Conservation (phyloP, 64 coral and sea anemone genomes). For the Montipora efflorescens region DNA sequence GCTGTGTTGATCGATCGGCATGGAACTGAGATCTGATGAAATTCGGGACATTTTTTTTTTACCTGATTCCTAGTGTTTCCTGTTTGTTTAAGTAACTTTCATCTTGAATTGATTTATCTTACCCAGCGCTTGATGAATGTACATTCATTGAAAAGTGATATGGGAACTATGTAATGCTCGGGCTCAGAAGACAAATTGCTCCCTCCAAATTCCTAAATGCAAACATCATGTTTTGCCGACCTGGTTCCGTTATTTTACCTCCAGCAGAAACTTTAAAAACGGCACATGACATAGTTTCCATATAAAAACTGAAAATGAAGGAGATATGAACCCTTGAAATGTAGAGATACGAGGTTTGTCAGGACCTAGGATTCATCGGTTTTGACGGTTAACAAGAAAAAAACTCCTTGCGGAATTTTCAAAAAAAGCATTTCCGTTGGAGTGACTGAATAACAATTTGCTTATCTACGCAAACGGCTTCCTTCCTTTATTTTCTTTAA, state of each 20-base stretch:
- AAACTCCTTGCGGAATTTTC: background rate
- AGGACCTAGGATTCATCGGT: background rate
- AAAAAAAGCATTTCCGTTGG: background rate
- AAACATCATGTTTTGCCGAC: too few relatives aligned
- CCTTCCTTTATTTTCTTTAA: background rate
- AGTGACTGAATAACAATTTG: background rate
- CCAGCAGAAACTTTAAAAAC: too few relatives aligned
- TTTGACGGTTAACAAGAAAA: background rate
- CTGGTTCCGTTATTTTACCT: too few relatives aligned
- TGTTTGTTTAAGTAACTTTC: background rate
- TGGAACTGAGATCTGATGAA: background rate
- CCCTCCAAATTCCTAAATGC: background rate
- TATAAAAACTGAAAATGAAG: too few relatives aligned
- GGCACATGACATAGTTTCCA: too few relatives aligned
- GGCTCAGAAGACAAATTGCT: background rate
- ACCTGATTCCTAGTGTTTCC: background rate
- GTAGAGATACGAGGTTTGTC: too few relatives aligned
- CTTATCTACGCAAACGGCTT: background rate
- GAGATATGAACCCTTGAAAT: too few relatives aligned
- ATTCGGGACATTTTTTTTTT: constrained; percentile 11
- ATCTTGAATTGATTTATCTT: constrained; percentile 8
- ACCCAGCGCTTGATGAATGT: background rate
- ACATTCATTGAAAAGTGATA: background rate
- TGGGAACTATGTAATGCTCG: background rate
- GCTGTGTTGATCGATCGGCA: background rate